A percentile compares a stretch with the other conserved stretches of the same genome.
phyloP scores from a whole-genome alignment of 1,140 invertebrate species.

The Orchestia grillus region DNA sequence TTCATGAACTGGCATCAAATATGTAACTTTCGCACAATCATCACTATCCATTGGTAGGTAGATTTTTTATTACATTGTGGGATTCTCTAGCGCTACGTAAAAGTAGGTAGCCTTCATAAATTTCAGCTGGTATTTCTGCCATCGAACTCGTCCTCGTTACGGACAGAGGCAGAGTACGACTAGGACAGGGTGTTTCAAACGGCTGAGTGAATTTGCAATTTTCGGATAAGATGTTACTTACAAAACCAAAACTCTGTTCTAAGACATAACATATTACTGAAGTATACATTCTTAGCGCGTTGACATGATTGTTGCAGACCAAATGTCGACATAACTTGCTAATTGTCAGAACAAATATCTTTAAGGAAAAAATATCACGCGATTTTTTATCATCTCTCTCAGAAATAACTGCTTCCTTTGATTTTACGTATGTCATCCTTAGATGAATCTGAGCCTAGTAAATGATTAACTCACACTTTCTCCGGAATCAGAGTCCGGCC shows the following conservation, averaged over 20 bases:
- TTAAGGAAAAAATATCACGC: not conserved
- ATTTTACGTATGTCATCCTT: not conserved
- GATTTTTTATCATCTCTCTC: not conserved
- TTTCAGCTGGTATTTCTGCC: not conserved
- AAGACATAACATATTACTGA: not conserved
- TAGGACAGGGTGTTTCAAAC: no score
- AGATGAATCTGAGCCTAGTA: not conserved
- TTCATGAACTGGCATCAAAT: no score
- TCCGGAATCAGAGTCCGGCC: slow-evolving; percentile 64
- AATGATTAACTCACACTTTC: slow-evolving; percentile 62
- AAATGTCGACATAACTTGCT: not conserved
- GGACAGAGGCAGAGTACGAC: not conserved
- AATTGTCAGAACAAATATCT: not conserved
- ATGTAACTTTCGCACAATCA: no score
- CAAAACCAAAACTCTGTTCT: not conserved
- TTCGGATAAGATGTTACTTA: not conserved
- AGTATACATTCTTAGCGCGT: not conserved
- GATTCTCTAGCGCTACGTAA: not conserved
- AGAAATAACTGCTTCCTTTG: not conserved
- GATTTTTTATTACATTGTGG: no score
- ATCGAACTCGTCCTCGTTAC: not conserved
- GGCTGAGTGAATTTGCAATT: no score
- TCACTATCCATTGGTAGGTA: no score
- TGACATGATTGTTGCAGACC: not conserved
- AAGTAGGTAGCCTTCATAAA: not conserved